These are phyloP conservation scores for Malachius bipustulatus DNA, from an alignment of 2,888 invertebrate genomes.

Conservation along the genomic window DNA sequence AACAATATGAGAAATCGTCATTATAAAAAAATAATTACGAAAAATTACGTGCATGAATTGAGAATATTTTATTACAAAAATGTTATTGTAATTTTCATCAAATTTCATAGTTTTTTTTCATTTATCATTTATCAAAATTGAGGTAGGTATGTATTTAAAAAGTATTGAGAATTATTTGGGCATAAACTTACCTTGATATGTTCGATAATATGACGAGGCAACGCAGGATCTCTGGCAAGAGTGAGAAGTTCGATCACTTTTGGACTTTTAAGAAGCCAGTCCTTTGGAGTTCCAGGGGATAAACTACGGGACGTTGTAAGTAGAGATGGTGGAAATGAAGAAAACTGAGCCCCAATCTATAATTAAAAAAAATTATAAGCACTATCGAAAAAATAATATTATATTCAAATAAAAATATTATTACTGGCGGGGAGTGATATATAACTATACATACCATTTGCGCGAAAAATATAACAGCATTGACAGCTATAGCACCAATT, in stretches of 20 bases:
- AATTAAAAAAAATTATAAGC: constrained; percentile 24
- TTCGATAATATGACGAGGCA: constrained; percentile 50
- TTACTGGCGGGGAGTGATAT: neutral
- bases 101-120: too few relatives aligned
- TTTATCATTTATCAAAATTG: too few relatives aligned
- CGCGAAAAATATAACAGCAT: constrained; percentile 71
- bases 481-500: constrained; percentile 69
- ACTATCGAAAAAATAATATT: constrained; percentile 7
- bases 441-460: constrained; percentile 56
- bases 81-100: too few relatives aligned
- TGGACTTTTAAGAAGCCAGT: constrained; percentile 54
- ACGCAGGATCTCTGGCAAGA: constrained; percentile 48
- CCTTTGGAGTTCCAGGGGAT: constrained; percentile 38
- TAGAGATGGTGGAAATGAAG: constrained; percentile 37
- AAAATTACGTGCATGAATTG: too few relatives aligned
- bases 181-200: constrained; percentile 41
- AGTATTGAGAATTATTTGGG: too few relatives aligned
- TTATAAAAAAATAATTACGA: too few relatives aligned
- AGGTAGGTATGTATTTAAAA: too few relatives aligned
- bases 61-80: too few relatives aligned
- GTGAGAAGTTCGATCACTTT: constrained; percentile 45
- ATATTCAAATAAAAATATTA: neutral
- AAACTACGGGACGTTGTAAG: constrained; percentile 26
- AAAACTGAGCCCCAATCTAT: constrained; percentile 49
- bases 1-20: too few relatives aligned